Conservation (phyloP, 2,888 invertebrate genomes). For the Litoditis marina region DNA sequence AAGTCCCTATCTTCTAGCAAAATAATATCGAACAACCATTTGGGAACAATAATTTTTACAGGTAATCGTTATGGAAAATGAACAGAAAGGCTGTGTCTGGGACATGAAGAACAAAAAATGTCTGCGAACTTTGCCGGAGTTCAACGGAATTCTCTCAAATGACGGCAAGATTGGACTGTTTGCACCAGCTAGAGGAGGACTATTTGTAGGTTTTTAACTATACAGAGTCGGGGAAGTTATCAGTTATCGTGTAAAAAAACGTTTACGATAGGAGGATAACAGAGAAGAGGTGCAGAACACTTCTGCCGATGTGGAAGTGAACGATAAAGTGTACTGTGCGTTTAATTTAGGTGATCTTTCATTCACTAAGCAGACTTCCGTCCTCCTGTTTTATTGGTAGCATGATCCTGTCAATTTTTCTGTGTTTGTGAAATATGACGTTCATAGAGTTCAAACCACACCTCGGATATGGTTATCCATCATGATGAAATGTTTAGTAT, state of each 20-base stretch:
- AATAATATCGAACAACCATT: too few species aligned
- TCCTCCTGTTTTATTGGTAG: background rate
- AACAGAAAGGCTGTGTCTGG: conserved; percentile 49
- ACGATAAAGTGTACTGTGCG: too few species aligned
- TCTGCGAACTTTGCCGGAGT: conserved; percentile 41
- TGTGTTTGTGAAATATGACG: too few species aligned
- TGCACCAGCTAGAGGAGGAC: conserved; percentile 84
- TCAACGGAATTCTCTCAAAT: conserved; percentile 63
- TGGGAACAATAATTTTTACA: too few species aligned
- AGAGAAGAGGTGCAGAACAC: too few species aligned
- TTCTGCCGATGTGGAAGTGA: too few species aligned
- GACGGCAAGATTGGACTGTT: conserved; percentile 79
- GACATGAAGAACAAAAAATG: conserved; percentile 44
- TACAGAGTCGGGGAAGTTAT: too few species aligned
- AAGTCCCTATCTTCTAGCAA: too few species aligned
- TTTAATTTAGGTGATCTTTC: too few species aligned
- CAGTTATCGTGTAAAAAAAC: background rate
- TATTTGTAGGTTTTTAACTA: conserved; percentile 68
- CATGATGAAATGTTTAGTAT: too few species aligned
- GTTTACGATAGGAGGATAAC: background rate
- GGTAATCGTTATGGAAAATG: conserved; percentile 53
- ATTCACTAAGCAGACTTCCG: background rate
- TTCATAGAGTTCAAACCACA: too few species aligned
- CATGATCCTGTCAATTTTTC: background rate
- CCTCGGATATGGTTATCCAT: too few species aligned